Percentiles rank a stretch among this genome's conserved stretches.
These are phyloP conservation scores for Tursiops truncatus DNA, from an alignment of 2,113 vertebrate genomes.

Conservation along the genomic window DNA sequence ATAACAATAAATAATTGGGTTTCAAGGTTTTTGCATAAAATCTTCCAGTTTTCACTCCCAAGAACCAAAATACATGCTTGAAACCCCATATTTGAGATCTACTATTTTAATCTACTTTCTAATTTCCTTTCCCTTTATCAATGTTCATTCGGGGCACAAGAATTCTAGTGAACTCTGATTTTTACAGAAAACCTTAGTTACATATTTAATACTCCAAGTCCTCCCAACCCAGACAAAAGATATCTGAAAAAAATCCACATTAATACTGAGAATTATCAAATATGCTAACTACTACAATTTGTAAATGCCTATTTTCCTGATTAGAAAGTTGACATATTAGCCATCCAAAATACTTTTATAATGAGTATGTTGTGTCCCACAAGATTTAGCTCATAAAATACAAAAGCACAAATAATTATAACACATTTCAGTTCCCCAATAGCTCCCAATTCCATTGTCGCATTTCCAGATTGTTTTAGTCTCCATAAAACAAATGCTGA, in stretches of 20 bases:
- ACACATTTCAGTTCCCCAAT: not conserved
- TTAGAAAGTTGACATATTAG: not conserved
- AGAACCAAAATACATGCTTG: not conserved
- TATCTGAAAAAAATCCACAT: not conserved
- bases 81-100: not conserved
- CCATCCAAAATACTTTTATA: not conserved
- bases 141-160: not conserved
- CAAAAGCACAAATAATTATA: not conserved
- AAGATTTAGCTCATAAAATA: constrained; percentile 29
- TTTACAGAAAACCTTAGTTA: constrained; percentile 6
- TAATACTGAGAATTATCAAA: constrained; percentile 32
- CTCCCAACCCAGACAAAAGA: not conserved
- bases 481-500: not conserved
- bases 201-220: not conserved
- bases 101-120: constrained; percentile 25
- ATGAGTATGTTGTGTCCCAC: not conserved
- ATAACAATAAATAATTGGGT: not conserved
- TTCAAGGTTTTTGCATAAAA: not conserved
- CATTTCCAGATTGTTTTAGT: not conserved
- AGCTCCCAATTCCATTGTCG: not conserved
- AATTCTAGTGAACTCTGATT: not conserved
- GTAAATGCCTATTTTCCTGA: not conserved
- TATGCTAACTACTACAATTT: not conserved
- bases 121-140: constrained; percentile 16
- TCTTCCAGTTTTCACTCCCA: not conserved